Percentiles rank a stretch among this genome's conserved stretches.
phyloP scores from a whole-genome alignment of 2,113 vertebrate species.

The Alosa alosa region DNA sequence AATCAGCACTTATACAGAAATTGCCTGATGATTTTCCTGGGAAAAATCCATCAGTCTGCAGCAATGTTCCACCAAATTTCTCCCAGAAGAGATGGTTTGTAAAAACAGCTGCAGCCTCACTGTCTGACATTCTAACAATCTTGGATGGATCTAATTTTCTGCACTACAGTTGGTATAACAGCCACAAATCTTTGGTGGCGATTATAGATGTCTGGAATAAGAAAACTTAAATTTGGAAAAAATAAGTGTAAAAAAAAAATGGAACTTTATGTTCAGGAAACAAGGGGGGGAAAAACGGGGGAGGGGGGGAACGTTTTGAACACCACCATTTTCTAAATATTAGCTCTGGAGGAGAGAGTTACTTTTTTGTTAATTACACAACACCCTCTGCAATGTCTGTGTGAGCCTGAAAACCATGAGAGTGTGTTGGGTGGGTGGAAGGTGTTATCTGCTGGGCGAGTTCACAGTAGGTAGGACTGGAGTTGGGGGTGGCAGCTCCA shows the following conservation, averaged over 20 bases:
- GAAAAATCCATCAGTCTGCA: neutral
- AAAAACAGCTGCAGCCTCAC: neutral
- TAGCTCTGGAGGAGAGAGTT: constrained; percentile 17
- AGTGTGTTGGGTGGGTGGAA: constrained; percentile 5
- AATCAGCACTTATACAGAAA: neutral
- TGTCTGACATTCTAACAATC: neutral
- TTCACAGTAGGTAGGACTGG: constrained; percentile 18
- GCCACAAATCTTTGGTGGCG: neutral
- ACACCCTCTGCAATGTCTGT: constrained; percentile 29
- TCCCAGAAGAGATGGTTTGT: neutral
- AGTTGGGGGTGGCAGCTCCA: constrained; percentile 4
- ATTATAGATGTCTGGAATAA: neutral
- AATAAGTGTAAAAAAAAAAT: too few relatives aligned
- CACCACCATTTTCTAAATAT: neutral
- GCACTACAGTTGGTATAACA: neutral
- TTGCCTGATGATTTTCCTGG: neutral
- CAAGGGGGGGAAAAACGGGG: too few relatives aligned
- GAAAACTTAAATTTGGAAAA: neutral
- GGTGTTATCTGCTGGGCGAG: constrained; percentile 23
- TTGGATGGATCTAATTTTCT: neutral
- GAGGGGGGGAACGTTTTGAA: neutral
- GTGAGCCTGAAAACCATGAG: constrained; percentile 18
- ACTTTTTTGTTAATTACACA: constrained; percentile 40
- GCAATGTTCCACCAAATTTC: neutral
- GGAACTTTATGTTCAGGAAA: neutral